Conservation (phyloP, 2,113 vertebrate species). For the Halcyon malimbica region DNA sequence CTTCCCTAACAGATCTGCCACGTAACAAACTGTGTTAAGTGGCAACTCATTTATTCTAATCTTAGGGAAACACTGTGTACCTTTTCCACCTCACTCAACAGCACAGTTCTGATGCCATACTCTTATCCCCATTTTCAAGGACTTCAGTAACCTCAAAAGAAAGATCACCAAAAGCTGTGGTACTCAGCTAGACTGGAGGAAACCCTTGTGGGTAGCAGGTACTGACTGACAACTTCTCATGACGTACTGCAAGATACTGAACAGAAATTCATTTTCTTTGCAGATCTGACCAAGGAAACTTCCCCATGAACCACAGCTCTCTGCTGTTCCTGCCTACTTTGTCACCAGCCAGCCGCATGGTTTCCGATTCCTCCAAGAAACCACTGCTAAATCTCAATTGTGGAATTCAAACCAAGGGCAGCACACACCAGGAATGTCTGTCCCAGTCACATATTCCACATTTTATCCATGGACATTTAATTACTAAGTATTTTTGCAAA, state of each 20-base stretch:
- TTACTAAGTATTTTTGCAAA: not conserved
- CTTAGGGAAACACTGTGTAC: not conserved
- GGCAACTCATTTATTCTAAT: not conserved
- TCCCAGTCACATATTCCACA: not conserved
- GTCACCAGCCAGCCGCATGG: not conserved
- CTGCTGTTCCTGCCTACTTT: not conserved
- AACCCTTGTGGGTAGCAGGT: not conserved
- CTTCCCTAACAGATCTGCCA: not conserved
- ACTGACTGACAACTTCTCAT: fast-evolving
- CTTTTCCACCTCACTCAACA: not conserved
- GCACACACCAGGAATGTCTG: not conserved
- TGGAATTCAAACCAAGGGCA: not conserved
- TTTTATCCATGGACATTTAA: not conserved
- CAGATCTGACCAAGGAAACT: not conserved
- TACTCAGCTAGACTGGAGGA: not conserved
- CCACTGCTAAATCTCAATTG: not conserved
- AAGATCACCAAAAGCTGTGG: not conserved
- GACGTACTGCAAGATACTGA: not conserved
- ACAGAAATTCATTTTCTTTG: not conserved
- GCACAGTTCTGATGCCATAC: fast-evolving
- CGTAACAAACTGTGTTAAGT: not conserved
- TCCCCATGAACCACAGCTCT: not conserved
- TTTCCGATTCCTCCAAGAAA: not conserved
- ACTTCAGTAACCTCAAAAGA: not conserved
- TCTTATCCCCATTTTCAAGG: not conserved